phyloP scores from a whole-genome alignment of 2,113 vertebrate genomes.

The Himantopus leucocephalus region DNA sequence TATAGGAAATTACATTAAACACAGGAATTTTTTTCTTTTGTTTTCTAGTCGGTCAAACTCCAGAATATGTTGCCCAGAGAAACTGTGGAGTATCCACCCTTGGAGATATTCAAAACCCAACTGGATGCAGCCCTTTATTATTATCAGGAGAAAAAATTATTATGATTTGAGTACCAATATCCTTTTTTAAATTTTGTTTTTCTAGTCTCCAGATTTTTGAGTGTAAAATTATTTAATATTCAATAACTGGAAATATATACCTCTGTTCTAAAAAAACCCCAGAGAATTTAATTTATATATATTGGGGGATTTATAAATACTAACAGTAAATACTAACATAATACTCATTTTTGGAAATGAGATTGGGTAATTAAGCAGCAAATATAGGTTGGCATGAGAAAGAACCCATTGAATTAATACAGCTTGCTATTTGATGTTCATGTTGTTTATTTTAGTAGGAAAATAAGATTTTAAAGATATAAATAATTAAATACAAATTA shows the following conservation, averaged over 20 bases:
- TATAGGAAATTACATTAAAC: neutral
- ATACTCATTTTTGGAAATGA: neutral
- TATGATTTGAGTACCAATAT: neutral
- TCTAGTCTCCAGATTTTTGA: neutral
- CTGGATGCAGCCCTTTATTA: neutral
- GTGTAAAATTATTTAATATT: neutral
- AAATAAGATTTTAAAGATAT: neutral
- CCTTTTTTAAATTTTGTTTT: neutral
- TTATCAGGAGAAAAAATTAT: neutral
- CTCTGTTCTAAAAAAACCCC: neutral
- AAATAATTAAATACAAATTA: neutral
- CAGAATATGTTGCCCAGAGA: neutral
- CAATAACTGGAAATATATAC: neutral
- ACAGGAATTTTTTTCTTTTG: neutral
- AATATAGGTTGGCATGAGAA: neutral
- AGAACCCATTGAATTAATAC: neutral
- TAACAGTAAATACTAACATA: neutral
- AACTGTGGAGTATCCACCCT: neutral
- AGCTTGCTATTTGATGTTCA: neutral
- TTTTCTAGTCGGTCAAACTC: neutral
- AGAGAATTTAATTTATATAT: neutral
- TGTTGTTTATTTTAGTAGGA: neutral
- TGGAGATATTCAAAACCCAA: neutral
- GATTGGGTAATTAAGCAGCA: neutral
- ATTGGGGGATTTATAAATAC: neutral